Percentiles rank a stretch among this genome's conserved stretches.
These are phyloP conservation scores for Scaptomyza caliginosa DNA, from an alignment of 2,888 invertebrate genomes.

Conservation along the genomic window DNA sequence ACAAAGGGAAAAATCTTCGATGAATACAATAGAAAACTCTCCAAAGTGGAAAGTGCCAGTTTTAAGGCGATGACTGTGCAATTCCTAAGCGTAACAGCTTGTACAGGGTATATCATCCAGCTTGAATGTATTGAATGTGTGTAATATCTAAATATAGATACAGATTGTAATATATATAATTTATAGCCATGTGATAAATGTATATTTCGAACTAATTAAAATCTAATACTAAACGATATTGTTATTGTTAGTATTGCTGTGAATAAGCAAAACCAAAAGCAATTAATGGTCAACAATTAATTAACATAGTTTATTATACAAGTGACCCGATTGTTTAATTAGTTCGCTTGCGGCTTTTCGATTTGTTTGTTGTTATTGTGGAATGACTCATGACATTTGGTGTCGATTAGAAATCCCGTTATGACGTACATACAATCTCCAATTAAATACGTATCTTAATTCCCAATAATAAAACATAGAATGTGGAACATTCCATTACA, in stretches of 20 bases:
- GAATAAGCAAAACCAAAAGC: conserved; percentile 8
- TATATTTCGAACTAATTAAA: conserved; percentile 41
- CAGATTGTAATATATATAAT: too few relatives aligned
- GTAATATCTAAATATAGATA: too few relatives aligned
- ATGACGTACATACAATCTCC: conserved; percentile 11
- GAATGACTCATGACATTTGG: conserved; percentile 22
- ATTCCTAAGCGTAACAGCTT: conserved; percentile 11
- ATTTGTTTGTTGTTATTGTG: too few relatives aligned
- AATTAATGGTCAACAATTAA: conserved; percentile 23
- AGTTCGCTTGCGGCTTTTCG: not conserved
- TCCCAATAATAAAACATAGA: not conserved
- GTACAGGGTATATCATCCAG: too few relatives aligned
- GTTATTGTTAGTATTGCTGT: conserved; percentile 5
- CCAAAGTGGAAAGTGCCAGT: conserved; percentile 27
- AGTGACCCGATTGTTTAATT: not conserved
- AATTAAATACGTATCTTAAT: not conserved
- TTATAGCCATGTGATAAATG: too few relatives aligned
- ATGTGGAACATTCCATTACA: not conserved
- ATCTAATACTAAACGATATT: conserved; percentile 1
- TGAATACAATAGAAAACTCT: conserved; percentile 1
- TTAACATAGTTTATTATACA: conserved; percentile 2
- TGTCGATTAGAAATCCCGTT: conserved; percentile 5
- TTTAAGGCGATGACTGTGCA: conserved; percentile 23
- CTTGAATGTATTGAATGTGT: not conserved
- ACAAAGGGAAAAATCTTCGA: conserved; percentile 14